Evolutionary conservation across 2,888 invertebrate species (phyloP).

Genomic region (Apeira syringaria): DNA sequence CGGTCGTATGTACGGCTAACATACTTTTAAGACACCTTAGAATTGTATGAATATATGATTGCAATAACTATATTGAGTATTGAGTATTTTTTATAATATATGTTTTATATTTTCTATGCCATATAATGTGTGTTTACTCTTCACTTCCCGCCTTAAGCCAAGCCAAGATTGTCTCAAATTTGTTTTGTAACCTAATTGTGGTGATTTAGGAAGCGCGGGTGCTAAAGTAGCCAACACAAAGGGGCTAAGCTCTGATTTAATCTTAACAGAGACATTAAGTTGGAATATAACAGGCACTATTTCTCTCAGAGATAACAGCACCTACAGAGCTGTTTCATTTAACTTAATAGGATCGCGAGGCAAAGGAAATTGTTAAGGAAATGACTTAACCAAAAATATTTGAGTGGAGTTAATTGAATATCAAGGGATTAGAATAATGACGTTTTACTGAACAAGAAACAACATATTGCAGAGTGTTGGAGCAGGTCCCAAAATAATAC

Average conservation of each 20-base stretch:
- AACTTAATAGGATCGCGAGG: conserved; percentile 42
- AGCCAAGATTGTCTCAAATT: conserved; percentile 38
- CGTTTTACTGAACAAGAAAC: too few relatives aligned
- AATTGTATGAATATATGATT: too few relatives aligned
- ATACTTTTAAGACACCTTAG: too few relatives aligned
- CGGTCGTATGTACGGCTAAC: too few relatives aligned
- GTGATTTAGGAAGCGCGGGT: conserved; percentile 51
- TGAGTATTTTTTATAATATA: background rate
- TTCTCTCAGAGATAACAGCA: conserved; percentile 50
- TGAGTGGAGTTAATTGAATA: conserved; percentile 29
- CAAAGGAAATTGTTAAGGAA: conserved; percentile 23
- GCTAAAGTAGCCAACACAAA: conserved; percentile 49
- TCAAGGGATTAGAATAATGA: conserved; percentile 9
- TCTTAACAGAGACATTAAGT: conserved; percentile 56
- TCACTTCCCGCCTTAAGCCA: conserved; percentile 10
- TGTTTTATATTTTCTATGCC: too few relatives aligned
- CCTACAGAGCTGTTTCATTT: conserved; percentile 50
- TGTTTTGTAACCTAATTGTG: conserved; percentile 52
- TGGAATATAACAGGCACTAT: conserved; percentile 56
- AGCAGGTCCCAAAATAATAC: too few relatives aligned
- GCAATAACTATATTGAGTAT: too few relatives aligned
- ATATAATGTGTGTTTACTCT: background rate
- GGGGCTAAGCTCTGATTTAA: conserved; percentile 51
- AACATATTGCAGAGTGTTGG: too few relatives aligned
- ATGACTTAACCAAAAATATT: conserved; percentile 24